Conservation (phyloP, 2,797 vertebrate species). For the Coranthus polyacanthus region DNA sequence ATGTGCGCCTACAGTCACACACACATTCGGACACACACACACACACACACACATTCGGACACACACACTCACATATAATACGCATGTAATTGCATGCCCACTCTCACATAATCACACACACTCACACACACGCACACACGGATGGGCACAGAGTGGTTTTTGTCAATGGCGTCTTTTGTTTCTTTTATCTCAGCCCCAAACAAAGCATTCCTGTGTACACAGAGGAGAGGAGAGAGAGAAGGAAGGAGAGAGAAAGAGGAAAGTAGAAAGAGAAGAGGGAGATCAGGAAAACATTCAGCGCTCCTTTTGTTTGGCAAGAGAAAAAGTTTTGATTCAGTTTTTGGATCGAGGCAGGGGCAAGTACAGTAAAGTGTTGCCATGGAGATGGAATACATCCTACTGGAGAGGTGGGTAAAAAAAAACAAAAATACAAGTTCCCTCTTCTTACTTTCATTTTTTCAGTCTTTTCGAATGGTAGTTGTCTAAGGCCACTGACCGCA, state of each 20-base stretch:
- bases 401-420: constrained; percentile 69
- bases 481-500: constrained; percentile 11
- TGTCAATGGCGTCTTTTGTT: constrained; percentile 85
- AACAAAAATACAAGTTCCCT: constrained; percentile 17
- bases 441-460: constrained; percentile 28
- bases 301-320: constrained; percentile 58
- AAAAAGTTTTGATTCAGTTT: constrained; percentile 68
- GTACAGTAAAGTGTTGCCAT: constrained; percentile 64
- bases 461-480: no score
- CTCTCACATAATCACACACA: constrained; percentile 54
- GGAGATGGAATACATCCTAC: constrained; percentile 77
- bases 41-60: constrained; percentile 50
- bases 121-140: constrained; percentile 35
- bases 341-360: constrained; percentile 41
- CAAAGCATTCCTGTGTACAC: constrained; percentile 85
- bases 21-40: constrained; percentile 22
- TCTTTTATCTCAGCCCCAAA: constrained; percentile 80
- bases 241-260: constrained; percentile 33
- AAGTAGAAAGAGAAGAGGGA: constrained; percentile 19
- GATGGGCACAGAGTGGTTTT: constrained; percentile 77
- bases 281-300: constrained; percentile 60
- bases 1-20: constrained; percentile 27
- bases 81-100: background rate
- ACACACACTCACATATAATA: constrained; percentile 26
- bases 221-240: constrained; percentile 55